Percentiles rank a stretch among this genome's conserved stretches.
Evolutionary conservation across 53 echinoderm and acorn worm genomes (phyloP).

Genomic region (Zoroaster sp.): DNA sequence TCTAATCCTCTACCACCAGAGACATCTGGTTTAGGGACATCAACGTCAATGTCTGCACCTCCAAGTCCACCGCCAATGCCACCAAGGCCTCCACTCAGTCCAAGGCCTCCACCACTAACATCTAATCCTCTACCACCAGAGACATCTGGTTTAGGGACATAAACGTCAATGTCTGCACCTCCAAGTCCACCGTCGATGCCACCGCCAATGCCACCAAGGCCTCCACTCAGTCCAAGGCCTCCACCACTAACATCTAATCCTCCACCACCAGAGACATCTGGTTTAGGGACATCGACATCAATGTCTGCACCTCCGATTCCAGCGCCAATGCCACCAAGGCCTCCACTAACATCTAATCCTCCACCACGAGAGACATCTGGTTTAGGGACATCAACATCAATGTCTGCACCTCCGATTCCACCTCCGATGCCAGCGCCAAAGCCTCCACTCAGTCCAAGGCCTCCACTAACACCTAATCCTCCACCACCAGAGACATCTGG

Average conservation of each 20-base stretch:
- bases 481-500: neutral
- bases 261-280: slow-evolving; percentile 50
- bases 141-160: neutral
- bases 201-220: slow-evolving; percentile 17
- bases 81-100: slow-evolving; percentile 12
- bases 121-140: slow-evolving; percentile 11
- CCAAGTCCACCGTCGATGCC: neutral
- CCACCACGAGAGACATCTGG: neutral
- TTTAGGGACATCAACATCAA: neutral
- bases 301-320: neutral
- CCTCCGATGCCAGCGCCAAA: neutral
- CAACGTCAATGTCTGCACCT: neutral
- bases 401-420: neutral
- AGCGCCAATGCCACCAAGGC: slow-evolving; percentile 25
- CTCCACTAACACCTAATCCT: neutral
- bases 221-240: slow-evolving; percentile 4
- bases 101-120: slow-evolving; percentile 10
- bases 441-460: slow-evolving; percentile 42
- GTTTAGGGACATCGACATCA: slow-evolving; percentile 31
- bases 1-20: neutral
- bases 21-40: neutral
- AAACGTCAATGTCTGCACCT: slow-evolving; percentile 25
- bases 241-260: neutral
- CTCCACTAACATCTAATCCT: neutral
- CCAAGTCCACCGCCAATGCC: neutral